Evolutionary conservation across 2,888 invertebrate species (phyloP).

Genomic region (Lasioglossum oenotherae): DNA sequence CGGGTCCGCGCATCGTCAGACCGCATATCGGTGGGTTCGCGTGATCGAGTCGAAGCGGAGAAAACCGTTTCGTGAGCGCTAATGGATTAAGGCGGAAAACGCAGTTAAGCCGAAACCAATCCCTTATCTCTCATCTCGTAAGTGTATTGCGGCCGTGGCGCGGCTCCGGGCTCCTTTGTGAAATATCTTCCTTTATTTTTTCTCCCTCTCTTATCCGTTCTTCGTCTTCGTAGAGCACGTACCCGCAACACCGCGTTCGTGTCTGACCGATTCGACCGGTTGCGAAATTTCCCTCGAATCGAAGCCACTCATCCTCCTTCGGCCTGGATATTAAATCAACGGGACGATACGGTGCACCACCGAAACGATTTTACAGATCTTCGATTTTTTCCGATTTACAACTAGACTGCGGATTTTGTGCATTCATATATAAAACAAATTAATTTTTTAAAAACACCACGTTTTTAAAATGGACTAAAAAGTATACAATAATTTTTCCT

Average conservation of each 20-base stretch:
- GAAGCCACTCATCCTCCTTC: not conserved
- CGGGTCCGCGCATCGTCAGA: slow-evolving; percentile 39
- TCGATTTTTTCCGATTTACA: not conserved
- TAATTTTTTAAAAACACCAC: too few relatives aligned
- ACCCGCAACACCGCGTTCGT: not conserved
- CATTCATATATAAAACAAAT: too few relatives aligned
- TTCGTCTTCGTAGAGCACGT: not conserved
- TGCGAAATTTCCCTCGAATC: slow-evolving; percentile 15
- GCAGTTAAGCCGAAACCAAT: slow-evolving; percentile 74
- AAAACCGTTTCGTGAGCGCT: slow-evolving; percentile 73
- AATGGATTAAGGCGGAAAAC: slow-evolving; percentile 75
- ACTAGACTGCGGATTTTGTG: not conserved
- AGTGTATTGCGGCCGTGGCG: slow-evolving; percentile 65
- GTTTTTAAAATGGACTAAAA: too few relatives aligned
- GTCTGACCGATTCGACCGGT: not conserved
- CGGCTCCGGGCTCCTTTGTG: slow-evolving; percentile 52
- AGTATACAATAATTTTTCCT: too few relatives aligned
- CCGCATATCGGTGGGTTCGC: slow-evolving; percentile 57
- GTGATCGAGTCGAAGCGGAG: slow-evolving; percentile 68
- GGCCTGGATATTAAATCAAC: slow-evolving; percentile 11
- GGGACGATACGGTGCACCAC: too few relatives aligned
- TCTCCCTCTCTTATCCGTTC: not conserved
- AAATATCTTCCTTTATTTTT: slow-evolving; percentile 55
- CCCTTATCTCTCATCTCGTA: slow-evolving; percentile 73
- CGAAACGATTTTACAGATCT: too few relatives aligned